Evolutionary conservation across 2,797 vertebrate genomes (phyloP).

Genomic region (Astyanax mexicanus): DNA sequence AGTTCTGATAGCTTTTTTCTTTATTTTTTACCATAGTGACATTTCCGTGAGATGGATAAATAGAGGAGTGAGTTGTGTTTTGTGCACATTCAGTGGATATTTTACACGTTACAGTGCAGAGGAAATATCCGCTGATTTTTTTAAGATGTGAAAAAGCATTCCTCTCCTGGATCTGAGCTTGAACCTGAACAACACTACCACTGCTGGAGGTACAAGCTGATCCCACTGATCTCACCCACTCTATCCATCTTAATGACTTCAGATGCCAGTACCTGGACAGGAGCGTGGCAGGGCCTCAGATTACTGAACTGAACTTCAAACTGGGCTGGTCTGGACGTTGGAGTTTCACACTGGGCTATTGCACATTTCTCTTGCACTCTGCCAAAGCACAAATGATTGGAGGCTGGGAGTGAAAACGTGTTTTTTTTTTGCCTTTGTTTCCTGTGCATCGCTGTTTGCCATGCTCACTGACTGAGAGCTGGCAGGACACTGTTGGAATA

Average conservation of each 20-base stretch:
- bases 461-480: conserved; percentile 22
- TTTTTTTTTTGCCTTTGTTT: conserved; percentile 48
- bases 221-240: conserved; percentile 11
- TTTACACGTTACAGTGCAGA: no score
- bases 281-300: conserved; percentile 20
- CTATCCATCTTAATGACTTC: conserved; percentile 6
- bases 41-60: no score
- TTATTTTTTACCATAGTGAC: conserved; percentile 18
- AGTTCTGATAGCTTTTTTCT: conserved; percentile 13
- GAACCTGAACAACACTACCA: conserved; percentile 29
- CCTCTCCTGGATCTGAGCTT: conserved; percentile 1
- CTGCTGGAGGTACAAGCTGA: conserved; percentile 6
- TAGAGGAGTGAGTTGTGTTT: conserved; percentile 2
- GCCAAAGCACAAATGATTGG: conserved; percentile 62
- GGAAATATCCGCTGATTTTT: no score
- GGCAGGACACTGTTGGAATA: conserved; percentile 31
- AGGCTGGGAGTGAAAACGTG: conserved; percentile 41
- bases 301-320: conserved; percentile 22
- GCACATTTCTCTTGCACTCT: conserved; percentile 50
- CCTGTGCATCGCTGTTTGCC: conserved; percentile 18
- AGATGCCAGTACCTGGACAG: conserved; percentile 3
- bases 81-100: no score
- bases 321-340: conserved; percentile 39
- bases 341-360: conserved; percentile 35
- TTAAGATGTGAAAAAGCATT: conserved; percentile 18